Evolutionary conservation across 2,888 invertebrate genomes (phyloP).

Genomic region (Cynaeus angustus): DNA sequence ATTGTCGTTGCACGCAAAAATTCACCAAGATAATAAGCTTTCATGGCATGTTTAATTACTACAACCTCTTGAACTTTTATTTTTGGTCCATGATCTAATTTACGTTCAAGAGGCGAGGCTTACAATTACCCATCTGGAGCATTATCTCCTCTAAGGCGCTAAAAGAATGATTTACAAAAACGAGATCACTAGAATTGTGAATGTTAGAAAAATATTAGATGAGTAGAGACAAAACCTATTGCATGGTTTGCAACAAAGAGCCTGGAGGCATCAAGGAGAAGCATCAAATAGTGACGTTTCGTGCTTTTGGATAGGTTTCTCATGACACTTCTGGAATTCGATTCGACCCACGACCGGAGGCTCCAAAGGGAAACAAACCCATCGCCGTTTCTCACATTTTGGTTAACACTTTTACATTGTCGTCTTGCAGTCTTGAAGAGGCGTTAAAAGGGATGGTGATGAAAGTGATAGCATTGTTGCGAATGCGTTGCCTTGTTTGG

Average conservation of each 20-base stretch:
- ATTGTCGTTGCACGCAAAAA: too few relatives aligned
- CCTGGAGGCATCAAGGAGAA: neutral
- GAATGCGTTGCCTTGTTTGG: neutral
- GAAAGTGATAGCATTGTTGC: slow-evolving; percentile 14
- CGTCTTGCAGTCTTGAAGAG: too few relatives aligned
- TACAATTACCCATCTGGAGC: neutral
- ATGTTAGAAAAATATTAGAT: too few relatives aligned
- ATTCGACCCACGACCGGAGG: neutral
- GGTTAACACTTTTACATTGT: neutral
- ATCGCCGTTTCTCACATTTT: slow-evolving; percentile 2
- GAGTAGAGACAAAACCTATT: neutral
- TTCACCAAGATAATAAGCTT: too few relatives aligned
- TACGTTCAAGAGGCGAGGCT: slow-evolving; percentile 2
- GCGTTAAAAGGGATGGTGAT: slow-evolving; percentile 5
- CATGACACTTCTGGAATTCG: neutral
- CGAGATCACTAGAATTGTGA: neutral
- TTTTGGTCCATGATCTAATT: slow-evolving; percentile 4
- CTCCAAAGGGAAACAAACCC: slow-evolving; percentile 1
- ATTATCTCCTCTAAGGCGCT: neutral
- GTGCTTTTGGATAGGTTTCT: neutral
- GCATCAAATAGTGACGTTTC: slow-evolving; percentile 1
- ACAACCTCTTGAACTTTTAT: slow-evolving; percentile 2
- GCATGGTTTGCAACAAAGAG: neutral
- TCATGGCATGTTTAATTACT: neutral
- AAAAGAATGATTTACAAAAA: neutral